Conservation (phyloP, 2,888 invertebrate genomes). For the Apamea monoglypha region DNA sequence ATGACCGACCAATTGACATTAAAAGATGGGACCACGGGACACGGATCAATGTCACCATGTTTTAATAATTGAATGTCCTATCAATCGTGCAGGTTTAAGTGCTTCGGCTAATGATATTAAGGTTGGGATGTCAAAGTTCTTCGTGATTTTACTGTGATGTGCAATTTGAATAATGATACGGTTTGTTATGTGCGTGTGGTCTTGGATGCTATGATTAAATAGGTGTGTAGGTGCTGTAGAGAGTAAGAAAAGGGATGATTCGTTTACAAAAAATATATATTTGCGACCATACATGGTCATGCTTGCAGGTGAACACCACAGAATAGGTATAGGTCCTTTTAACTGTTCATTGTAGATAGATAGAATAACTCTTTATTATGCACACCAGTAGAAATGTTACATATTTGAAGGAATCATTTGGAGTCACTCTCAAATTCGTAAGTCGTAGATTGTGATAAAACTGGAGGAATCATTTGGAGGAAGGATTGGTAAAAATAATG, state of each 20-base stretch:
- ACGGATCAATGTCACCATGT: conserved; percentile 37
- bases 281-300: not conserved
- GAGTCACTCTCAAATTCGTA: not conserved
- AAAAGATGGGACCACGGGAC: conserved; percentile 8
- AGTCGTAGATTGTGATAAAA: not conserved
- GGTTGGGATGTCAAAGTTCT: conserved; percentile 37
- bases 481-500: not conserved
- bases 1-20: conserved; percentile 42
- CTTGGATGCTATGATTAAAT: not conserved
- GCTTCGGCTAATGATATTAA: conserved; percentile 31
- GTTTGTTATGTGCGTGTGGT: conserved; percentile 13
- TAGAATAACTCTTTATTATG: too few relatives aligned
- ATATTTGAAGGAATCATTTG: too few relatives aligned
- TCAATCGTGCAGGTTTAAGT: conserved; percentile 29
- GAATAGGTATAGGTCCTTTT: not conserved
- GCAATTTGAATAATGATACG: conserved; percentile 29
- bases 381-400: too few relatives aligned
- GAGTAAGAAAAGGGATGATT: not conserved
- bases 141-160: conserved; percentile 13
- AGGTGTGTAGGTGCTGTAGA: not conserved
- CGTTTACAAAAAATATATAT: not conserved
- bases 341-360: not conserved
- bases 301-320: not conserved
- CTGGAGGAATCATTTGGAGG: not conserved
- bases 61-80: conserved; percentile 18